These are phyloP conservation scores for Apaloderma vittatum DNA, from an alignment of 2,113 vertebrate genomes.

Conservation along the genomic window DNA sequence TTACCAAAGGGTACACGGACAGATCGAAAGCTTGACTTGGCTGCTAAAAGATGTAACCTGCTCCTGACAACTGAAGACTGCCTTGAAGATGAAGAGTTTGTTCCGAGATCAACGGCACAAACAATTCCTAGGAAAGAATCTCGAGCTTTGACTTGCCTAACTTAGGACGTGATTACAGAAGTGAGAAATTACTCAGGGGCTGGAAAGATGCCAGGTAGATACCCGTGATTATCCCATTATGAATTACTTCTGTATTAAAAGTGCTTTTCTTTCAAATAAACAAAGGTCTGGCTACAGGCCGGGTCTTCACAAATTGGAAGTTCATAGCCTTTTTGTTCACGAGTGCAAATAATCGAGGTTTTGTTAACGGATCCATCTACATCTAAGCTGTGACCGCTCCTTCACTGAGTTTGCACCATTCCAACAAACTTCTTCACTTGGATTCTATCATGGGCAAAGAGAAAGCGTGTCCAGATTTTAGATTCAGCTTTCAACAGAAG, in stretches of 20 bases:
- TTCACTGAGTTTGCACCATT: neutral
- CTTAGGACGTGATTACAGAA: accelerated
- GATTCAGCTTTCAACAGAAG: neutral
- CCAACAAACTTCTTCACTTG: neutral
- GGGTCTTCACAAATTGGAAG: neutral
- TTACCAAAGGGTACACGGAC: neutral
- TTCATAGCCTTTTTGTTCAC: neutral
- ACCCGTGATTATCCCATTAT: neutral
- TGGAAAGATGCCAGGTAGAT: neutral
- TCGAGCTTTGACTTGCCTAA: neutral
- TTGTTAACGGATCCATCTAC: neutral
- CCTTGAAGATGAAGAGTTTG: neutral
- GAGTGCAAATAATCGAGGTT: neutral
- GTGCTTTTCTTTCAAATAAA: neutral
- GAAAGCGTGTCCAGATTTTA: neutral
- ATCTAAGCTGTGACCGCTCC: neutral
- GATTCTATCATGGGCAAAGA: neutral
- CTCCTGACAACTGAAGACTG: neutral
- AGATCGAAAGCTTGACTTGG: neutral
- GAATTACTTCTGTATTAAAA: neutral
- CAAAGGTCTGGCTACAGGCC: neutral
- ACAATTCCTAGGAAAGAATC: neutral
- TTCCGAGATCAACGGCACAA: neutral
- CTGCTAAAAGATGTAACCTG: neutral
- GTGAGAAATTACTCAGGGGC: neutral